Evolutionary conservation across 1,140 invertebrate genomes (phyloP).

Genomic region (Akabosia matsudoensis): DNA sequence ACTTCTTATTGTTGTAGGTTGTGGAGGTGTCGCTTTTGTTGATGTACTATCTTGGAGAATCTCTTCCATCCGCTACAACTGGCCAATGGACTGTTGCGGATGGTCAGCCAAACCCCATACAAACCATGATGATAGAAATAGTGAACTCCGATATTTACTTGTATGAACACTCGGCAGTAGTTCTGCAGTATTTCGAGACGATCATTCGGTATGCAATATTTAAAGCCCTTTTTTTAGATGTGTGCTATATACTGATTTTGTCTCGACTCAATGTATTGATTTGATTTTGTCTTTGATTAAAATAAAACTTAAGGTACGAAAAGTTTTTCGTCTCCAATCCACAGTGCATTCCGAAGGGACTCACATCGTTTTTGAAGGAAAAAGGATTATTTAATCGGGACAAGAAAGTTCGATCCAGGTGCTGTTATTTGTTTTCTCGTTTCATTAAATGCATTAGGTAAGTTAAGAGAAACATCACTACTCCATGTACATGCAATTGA

Average conservation of each 20-base stretch:
- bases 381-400: conserved; percentile 55
- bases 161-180: conserved; percentile 55
- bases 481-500: too few species aligned
- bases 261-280: too few species aligned
- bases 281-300: too few species aligned
- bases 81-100: conserved; percentile 51
- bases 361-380: conserved; percentile 58
- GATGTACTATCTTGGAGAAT: conserved; percentile 59
- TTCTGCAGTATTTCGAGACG: conserved; percentile 59
- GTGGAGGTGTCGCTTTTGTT: conserved; percentile 58
- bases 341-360: conserved; percentile 54
- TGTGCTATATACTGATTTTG: too few species aligned
- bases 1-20: conserved; percentile 49
- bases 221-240: too few species aligned
- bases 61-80: conserved; percentile 53
- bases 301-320: too few species aligned
- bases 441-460: conserved; percentile 58
- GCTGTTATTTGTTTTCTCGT: conserved; percentile 58
- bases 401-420: conserved; percentile 55
- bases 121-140: conserved; percentile 56
- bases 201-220: conserved; percentile 50
- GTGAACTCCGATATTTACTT: conserved; percentile 54
- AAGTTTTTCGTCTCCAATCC: conserved; percentile 58
- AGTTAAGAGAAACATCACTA: too few species aligned
- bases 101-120: conserved; percentile 49